phyloP scores from a whole-genome alignment of 2,797 vertebrate species.

The Scyliorhinus canicula region DNA sequence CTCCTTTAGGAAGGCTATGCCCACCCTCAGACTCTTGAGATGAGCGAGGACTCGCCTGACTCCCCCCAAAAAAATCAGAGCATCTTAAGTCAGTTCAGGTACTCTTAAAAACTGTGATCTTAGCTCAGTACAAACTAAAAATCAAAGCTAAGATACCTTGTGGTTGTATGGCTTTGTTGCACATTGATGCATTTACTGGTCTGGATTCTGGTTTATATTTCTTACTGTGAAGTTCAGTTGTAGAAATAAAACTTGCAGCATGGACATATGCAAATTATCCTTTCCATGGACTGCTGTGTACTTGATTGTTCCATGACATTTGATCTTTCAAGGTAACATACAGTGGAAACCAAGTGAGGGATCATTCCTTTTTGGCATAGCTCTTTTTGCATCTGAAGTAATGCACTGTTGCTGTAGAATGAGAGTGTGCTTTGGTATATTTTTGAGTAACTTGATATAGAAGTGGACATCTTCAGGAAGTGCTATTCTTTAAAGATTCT shows the following conservation, averaged over 20 bases:
- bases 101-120: not conserved
- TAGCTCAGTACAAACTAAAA: not conserved
- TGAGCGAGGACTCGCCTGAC: no score
- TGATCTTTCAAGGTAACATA: not conserved
- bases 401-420: not conserved
- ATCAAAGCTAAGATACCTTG: not conserved
- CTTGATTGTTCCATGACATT: not conserved
- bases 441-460: not conserved
- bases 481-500: not conserved
- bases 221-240: not conserved
- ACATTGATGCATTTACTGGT: not conserved
- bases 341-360: not conserved
- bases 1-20: no score
- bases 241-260: not conserved
- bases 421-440: not conserved
- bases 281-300: not conserved
- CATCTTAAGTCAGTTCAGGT: not conserved
- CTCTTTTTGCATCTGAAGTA: not conserved
- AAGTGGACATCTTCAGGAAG: not conserved
- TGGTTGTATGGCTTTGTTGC: not conserved
- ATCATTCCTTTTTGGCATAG: not conserved
- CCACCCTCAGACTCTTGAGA: no score
- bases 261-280: not conserved
- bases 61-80: not conserved
- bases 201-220: not conserved